Evolutionary conservation across 2,113 vertebrate genomes (phyloP).

Genomic region (Garra rufa): DNA sequence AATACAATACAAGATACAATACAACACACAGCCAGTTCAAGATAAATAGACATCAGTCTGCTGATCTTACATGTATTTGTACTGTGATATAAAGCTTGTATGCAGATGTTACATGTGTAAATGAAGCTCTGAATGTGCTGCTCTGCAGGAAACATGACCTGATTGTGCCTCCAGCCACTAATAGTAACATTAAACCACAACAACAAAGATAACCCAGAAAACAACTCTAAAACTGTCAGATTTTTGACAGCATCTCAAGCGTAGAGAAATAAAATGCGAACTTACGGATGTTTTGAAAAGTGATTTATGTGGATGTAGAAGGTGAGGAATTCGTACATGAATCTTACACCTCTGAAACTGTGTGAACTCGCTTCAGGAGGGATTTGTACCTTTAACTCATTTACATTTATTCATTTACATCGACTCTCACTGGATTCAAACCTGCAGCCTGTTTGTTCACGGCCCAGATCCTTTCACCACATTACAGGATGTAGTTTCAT

Average conservation of each 20-base stretch:
- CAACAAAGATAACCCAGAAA: not conserved
- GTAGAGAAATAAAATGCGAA: not conserved
- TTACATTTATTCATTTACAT: not conserved
- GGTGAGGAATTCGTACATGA: not conserved
- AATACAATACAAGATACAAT: not conserved
- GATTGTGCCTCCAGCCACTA: not conserved
- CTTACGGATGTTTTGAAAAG: not conserved
- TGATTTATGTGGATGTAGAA: not conserved
- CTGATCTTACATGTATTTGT: not conserved
- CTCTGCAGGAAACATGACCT: not conserved
- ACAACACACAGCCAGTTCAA: too few species aligned
- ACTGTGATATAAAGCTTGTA: not conserved
- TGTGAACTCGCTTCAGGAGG: not conserved
- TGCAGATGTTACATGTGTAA: not conserved
- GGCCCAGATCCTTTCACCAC: not conserved
- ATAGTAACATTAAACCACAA: not conserved
- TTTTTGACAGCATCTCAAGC: not conserved
- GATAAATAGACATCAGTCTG: not conserved
- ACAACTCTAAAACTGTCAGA: not conserved
- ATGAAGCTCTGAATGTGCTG: not conserved
- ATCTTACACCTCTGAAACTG: not conserved
- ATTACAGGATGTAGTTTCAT: not conserved
- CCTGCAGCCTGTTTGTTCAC: not conserved
- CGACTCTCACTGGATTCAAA: not conserved
- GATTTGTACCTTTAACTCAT: not conserved